These are phyloP conservation scores for Archilochus colubris DNA, from an alignment of 2,113 vertebrate species.

Conservation along the genomic window DNA sequence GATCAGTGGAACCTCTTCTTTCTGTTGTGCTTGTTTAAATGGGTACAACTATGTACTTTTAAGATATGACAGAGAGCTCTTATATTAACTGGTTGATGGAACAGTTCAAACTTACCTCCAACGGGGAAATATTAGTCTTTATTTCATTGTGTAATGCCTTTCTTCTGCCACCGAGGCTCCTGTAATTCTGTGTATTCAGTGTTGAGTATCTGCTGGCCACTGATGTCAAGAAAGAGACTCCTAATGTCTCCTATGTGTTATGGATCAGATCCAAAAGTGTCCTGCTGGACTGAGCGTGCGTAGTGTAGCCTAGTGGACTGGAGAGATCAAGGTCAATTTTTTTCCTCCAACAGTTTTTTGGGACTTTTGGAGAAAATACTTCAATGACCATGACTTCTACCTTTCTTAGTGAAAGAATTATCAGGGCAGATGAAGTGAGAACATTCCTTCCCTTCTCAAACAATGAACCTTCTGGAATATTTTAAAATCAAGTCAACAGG, in stretches of 20 bases:
- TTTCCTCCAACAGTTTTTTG: background rate
- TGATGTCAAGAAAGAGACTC: background rate
- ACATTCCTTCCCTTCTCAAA: background rate
- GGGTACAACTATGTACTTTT: background rate
- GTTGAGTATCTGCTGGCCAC: background rate
- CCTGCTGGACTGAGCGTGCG: accelerated
- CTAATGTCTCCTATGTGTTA: background rate
- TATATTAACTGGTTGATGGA: background rate
- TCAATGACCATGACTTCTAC: background rate
- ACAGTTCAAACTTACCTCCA: background rate
- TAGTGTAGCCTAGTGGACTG: background rate
- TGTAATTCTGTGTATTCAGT: background rate
- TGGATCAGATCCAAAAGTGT: background rate
- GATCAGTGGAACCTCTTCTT: background rate
- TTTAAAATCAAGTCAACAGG: background rate
- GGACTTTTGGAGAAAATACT: background rate
- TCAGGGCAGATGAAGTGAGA: background rate
- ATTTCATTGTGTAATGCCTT: background rate
- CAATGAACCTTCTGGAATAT: accelerated
- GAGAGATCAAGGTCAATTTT: background rate
- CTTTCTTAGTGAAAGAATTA: background rate
- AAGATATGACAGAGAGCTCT: background rate
- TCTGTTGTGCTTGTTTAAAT: background rate
- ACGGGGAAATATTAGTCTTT: background rate
- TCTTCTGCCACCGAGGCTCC: background rate